phyloP scores from a whole-genome alignment of 2,113 vertebrate species.

The Psettodes erumei region DNA sequence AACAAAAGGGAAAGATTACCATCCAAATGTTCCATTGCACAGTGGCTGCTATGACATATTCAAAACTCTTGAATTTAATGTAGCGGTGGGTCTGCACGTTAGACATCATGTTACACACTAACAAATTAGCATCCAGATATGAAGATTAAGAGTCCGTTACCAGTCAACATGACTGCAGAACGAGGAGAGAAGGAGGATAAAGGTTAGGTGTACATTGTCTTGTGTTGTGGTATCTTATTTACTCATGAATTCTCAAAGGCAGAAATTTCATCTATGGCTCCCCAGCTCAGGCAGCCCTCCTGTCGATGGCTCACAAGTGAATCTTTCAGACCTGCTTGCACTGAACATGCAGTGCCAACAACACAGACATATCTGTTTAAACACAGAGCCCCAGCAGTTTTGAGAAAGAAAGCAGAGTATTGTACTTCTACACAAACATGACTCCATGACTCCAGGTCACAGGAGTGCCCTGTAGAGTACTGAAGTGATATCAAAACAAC shows the following conservation, averaged over 20 bases:
- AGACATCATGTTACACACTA: neutral
- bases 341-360: constrained; percentile 33
- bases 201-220: constrained; percentile 23
- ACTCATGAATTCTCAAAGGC: constrained; percentile 5
- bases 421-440: constrained; percentile 60
- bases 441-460: constrained; percentile 31
- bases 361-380: constrained; percentile 61
- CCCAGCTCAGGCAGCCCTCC: constrained; percentile 15
- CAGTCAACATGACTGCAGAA: neutral
- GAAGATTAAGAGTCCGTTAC: neutral
- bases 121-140: constrained; percentile 13
- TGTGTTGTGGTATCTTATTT: constrained; percentile 9
- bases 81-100: neutral
- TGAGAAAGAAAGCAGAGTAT: constrained; percentile 59
- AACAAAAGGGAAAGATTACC: neutral
- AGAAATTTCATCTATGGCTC: constrained; percentile 35
- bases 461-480: neutral
- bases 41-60: neutral
- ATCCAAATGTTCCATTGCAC: neutral
- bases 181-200: constrained; percentile 22
- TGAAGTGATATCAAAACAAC: constrained; percentile 37
- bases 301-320: constrained; percentile 36
- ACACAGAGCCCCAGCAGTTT: constrained; percentile 35
- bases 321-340: constrained; percentile 8
- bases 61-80: neutral